phyloP scores from a whole-genome alignment of 2,797 vertebrate genomes.

The Eidolon dupreanum region DNA sequence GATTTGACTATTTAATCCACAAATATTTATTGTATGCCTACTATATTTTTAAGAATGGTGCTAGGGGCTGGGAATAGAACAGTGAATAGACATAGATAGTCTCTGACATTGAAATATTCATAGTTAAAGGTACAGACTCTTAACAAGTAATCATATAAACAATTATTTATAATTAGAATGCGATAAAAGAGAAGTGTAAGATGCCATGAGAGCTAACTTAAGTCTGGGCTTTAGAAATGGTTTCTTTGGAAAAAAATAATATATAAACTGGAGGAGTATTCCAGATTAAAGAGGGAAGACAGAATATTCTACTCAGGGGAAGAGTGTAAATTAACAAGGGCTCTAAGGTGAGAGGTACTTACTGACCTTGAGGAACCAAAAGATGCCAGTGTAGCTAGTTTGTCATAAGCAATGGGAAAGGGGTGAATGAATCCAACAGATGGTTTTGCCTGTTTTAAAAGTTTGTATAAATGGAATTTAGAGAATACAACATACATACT shows the following conservation, averaged over 20 bases:
- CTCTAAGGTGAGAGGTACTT: not conserved
- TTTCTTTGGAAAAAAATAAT: not conserved
- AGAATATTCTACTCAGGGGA: not conserved
- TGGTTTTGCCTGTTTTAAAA: not conserved
- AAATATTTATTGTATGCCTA: conserved; percentile 21
- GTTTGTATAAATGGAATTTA: not conserved
- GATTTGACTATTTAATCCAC: not conserved
- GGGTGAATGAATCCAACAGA: not conserved
- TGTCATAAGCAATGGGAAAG: not conserved
- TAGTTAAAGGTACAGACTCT: not conserved
- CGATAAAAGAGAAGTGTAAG: not conserved
- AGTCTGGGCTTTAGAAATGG: not conserved
- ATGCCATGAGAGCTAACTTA: not conserved
- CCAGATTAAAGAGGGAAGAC: not conserved
- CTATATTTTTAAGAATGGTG: not conserved
- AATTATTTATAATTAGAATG: not conserved
- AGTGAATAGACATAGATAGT: not conserved
- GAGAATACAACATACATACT: not conserved
- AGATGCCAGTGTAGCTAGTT: not conserved
- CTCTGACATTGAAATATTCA: not conserved
- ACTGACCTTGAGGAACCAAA: not conserved
- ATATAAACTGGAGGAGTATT: not conserved
- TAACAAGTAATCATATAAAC: not conserved
- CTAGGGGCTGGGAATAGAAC: not conserved
- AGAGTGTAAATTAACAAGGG: not conserved